phyloP scores from a whole-genome alignment of 2,888 invertebrate species.

The Phytoseiulus persimilis region DNA sequence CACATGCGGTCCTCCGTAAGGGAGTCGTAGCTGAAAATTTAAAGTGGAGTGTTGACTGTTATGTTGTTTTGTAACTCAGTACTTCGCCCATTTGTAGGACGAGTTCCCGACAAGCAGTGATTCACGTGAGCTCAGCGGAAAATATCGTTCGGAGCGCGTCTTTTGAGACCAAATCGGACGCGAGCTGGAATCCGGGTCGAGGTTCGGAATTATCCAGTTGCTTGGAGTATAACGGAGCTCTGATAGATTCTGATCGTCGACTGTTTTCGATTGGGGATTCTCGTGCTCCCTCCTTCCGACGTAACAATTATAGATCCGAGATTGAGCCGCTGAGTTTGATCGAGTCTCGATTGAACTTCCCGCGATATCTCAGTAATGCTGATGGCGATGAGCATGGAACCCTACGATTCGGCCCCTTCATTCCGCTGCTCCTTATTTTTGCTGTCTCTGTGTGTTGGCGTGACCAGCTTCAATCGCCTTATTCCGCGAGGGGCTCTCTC shows the following conservation, averaged over 20 bases:
- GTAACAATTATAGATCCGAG: background rate
- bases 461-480: background rate
- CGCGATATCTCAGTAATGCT: background rate
- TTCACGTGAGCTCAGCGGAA: too few relatives aligned
- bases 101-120: too few relatives aligned
- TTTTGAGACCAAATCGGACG: too few relatives aligned
- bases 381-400: background rate
- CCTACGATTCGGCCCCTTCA: background rate
- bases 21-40: too few relatives aligned
- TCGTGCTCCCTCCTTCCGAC: background rate
- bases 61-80: too few relatives aligned
- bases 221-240: too few relatives aligned
- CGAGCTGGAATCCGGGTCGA: too few relatives aligned
- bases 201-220: too few relatives aligned
- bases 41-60: too few relatives aligned
- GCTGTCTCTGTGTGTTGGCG: background rate
- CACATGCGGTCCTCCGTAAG: background rate
- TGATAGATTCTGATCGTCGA: too few relatives aligned
- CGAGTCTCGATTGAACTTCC: background rate
- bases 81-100: too few relatives aligned
- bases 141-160: too few relatives aligned
- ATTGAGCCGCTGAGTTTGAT: background rate
- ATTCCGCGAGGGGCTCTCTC: background rate
- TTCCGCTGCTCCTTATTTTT: background rate
- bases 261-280: background rate